Evolutionary conservation across 2,888 invertebrate species (phyloP).

Genomic region (Aleiodes alternator): DNA sequence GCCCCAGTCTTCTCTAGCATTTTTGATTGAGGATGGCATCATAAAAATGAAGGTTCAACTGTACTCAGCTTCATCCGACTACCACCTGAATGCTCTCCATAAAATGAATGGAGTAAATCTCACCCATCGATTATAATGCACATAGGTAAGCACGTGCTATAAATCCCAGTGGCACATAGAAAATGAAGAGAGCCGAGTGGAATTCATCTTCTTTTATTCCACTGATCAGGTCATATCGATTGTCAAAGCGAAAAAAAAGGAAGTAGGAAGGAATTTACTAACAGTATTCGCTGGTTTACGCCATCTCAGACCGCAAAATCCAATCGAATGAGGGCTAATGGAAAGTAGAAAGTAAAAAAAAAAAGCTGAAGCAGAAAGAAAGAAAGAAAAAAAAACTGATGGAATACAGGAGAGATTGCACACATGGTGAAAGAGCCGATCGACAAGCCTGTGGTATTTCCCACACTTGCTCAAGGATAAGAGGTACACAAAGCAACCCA

Average conservation of each 20-base stretch:
- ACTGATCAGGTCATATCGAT: slow-evolving; percentile 37
- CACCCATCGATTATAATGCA: slow-evolving; percentile 21
- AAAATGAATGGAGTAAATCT: not conserved
- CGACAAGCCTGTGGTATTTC: slow-evolving; percentile 41
- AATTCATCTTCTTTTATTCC: slow-evolving; percentile 26
- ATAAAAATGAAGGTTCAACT: too few relatives aligned
- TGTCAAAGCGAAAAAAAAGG: not conserved
- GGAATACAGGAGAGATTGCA: slow-evolving; percentile 29
- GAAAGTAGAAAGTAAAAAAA: slow-evolving; percentile 11
- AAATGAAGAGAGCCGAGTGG: not conserved
- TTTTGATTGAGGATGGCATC: too few relatives aligned
- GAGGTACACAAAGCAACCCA: not conserved
- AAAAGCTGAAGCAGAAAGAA: slow-evolving; percentile 17
- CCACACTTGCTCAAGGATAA: not conserved
- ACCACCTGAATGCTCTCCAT: not conserved
- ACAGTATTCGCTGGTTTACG: slow-evolving; percentile 18
- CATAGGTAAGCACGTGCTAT: slow-evolving; percentile 46
- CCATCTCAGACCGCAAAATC: slow-evolving; percentile 14
- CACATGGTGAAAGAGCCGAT: slow-evolving; percentile 48
- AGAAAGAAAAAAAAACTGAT: slow-evolving; percentile 13
- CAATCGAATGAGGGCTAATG: slow-evolving; percentile 15
- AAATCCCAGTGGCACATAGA: slow-evolving; percentile 46
- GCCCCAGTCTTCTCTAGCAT: too few relatives aligned
- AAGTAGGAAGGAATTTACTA: not conserved
- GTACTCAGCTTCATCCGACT: too few relatives aligned